These are phyloP conservation scores for Nasonia vitripennis DNA, from an alignment of 1,140 invertebrate genomes.

Conservation along the genomic window DNA sequence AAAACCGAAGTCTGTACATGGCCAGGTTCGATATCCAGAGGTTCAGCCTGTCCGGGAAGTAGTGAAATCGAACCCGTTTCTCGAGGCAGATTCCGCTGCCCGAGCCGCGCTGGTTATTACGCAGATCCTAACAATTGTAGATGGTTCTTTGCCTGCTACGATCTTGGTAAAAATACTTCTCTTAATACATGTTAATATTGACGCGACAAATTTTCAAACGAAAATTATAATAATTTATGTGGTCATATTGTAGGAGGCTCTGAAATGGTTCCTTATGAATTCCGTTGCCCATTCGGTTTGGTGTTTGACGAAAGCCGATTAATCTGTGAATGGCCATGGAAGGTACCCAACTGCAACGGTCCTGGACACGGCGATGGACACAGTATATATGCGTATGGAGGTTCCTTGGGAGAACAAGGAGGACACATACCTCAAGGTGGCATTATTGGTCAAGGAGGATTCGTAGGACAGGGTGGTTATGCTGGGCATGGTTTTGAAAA, in stretches of 20 bases:
- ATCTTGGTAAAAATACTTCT: constrained; percentile 77
- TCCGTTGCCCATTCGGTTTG: constrained; percentile 88
- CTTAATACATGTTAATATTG: too few species aligned
- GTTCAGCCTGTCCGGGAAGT: constrained; percentile 83
- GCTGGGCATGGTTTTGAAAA: constrained; percentile 18
- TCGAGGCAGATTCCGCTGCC: constrained; percentile 79
- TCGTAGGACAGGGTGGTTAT: constrained; percentile 43
- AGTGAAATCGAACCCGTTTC: constrained; percentile 85
- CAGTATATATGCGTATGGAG: constrained; percentile 14
- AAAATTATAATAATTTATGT: neutral
- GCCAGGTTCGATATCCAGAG: constrained; percentile 83
- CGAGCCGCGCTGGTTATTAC: constrained; percentile 81
- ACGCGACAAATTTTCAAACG: neutral
- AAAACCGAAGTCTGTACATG: constrained; percentile 88
- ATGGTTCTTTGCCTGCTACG: constrained; percentile 90
- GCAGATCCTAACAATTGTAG: constrained; percentile 89
- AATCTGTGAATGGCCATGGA: constrained; percentile 89
- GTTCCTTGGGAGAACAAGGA: neutral
- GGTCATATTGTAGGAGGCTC: constrained; percentile 60
- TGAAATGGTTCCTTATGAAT: constrained; percentile 84
- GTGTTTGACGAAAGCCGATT: constrained; percentile 85
- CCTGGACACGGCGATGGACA: constrained; percentile 38
- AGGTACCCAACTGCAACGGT: constrained; percentile 80
- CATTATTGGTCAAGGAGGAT: constrained; percentile 34
- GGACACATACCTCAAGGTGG: constrained; percentile 19